Evolutionary conservation across 2,888 invertebrate genomes (phyloP).

Genomic region (Philaethria dido): DNA sequence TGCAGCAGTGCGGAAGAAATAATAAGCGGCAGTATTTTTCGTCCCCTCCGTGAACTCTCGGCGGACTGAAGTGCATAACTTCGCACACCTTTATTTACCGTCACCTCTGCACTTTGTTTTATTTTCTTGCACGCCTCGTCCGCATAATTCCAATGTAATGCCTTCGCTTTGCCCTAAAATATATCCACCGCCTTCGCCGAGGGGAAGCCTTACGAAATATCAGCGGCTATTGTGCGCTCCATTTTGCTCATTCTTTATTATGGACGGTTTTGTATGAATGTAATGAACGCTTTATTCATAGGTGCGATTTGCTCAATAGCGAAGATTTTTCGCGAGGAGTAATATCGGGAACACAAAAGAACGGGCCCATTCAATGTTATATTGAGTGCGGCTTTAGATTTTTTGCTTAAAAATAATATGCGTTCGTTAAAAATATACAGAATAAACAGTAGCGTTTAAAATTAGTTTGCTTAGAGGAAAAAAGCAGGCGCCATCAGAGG

Average conservation of each 20-base stretch:
- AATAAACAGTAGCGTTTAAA: slow-evolving; percentile 23
- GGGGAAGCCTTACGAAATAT: slow-evolving; percentile 80
- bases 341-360: slow-evolving; percentile 50
- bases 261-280: slow-evolving; percentile 70
- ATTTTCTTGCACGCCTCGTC: slow-evolving; percentile 73
- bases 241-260: slow-evolving; percentile 73
- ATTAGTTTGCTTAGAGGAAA: slow-evolving; percentile 66
- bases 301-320: slow-evolving; percentile 73
- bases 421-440: slow-evolving; percentile 47
- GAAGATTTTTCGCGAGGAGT: slow-evolving; percentile 50
- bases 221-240: slow-evolving; percentile 73
- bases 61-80: slow-evolving; percentile 62
- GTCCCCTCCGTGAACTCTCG: slow-evolving; percentile 52
- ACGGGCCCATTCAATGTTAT: slow-evolving; percentile 44
- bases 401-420: slow-evolving; percentile 29
- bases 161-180: slow-evolving; percentile 71
- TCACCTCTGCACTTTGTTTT: slow-evolving; percentile 77
- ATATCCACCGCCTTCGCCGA: slow-evolving; percentile 60
- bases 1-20: slow-evolving; percentile 52
- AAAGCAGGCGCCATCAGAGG: slow-evolving; percentile 67
- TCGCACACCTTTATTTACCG: slow-evolving; percentile 63
- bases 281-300: slow-evolving; percentile 79
- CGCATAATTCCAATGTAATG: slow-evolving; percentile 76
- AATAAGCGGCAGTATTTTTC: slow-evolving; percentile 59
- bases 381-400: slow-evolving; percentile 31